Evolutionary conservation across 2,797 vertebrate genomes (phyloP).

Genomic region (Myotis myotis): DNA sequence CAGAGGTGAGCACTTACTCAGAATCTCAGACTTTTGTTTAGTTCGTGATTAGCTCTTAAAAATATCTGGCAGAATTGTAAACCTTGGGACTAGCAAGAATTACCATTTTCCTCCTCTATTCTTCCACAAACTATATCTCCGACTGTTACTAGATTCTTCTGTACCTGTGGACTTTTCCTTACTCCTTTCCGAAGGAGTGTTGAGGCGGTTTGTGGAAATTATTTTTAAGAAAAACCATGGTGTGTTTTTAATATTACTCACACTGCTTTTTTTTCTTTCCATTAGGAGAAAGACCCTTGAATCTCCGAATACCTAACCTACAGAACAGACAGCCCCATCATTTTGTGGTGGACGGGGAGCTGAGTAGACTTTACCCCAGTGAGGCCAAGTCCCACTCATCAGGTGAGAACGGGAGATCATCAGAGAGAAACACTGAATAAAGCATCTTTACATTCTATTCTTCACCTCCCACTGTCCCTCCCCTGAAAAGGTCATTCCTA

Average conservation of each 20-base stretch:
- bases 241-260: conserved; percentile 31
- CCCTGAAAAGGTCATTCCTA: neutral
- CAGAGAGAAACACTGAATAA: neutral
- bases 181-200: neutral
- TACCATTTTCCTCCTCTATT: conserved; percentile 26
- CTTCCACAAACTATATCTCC: neutral
- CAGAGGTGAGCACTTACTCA: neutral
- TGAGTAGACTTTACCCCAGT: conserved; percentile 91
- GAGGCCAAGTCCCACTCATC: conserved; percentile 90
- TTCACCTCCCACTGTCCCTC: neutral
- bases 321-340: conserved; percentile 75
- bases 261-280: neutral
- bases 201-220: neutral
- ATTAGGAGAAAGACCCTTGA: conserved; percentile 94
- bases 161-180: neutral
- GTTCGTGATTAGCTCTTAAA: neutral
- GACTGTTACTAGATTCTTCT: neutral
- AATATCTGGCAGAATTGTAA: neutral
- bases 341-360: conserved; percentile 83
- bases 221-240: conserved; percentile 8
- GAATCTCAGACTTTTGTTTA: conserved; percentile 28
- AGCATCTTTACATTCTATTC: neutral
- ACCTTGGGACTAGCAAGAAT: neutral
- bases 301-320: conserved; percentile 90
- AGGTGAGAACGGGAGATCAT: conserved; percentile 83